phyloP scores from a whole-genome alignment of 2,888 invertebrate genomes.

The Tenthredo mesomela region DNA sequence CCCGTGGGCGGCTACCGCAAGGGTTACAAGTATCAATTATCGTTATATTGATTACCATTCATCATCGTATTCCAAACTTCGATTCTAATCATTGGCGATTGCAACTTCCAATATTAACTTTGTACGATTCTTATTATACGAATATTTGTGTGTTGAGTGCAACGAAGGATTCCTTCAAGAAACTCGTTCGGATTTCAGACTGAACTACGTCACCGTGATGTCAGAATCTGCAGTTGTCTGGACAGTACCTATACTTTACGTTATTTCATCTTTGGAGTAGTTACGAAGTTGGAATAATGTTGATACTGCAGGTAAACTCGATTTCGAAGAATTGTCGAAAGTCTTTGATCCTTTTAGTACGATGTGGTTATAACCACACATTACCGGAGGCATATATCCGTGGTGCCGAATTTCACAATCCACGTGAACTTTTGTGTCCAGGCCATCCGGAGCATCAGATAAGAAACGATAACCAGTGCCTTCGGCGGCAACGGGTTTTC shows the following conservation, averaged over 20 bases:
- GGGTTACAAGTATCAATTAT: conserved; percentile 15
- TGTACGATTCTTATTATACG: neutral
- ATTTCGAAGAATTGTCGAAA: neutral
- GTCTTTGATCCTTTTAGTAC: conserved; percentile 13
- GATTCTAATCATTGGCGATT: neutral
- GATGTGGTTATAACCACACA: neutral
- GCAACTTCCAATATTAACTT: neutral
- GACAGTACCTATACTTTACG: neutral
- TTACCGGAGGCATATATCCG: neutral
- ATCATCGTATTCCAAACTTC: neutral
- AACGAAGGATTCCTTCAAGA: neutral
- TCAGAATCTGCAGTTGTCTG: neutral
- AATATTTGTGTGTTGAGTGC: neutral
- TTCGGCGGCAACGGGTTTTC: conserved; percentile 44
- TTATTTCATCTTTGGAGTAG: neutral
- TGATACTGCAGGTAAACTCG: neutral
- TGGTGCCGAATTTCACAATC: conserved; percentile 45
- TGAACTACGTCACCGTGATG: neutral
- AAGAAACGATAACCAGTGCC: conserved; percentile 49
- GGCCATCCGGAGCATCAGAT: conserved; percentile 49
- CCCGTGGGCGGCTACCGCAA: conserved; percentile 2
- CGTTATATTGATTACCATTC: neutral
- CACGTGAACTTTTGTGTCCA: conserved; percentile 45
- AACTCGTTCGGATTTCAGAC: neutral
- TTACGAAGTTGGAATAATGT: conserved; percentile 2